A percentile compares a stretch with the other conserved stretches of the same genome.
Evolutionary conservation across 2,797 vertebrate genomes (phyloP).

Genomic region (Echeneis naucrates): DNA sequence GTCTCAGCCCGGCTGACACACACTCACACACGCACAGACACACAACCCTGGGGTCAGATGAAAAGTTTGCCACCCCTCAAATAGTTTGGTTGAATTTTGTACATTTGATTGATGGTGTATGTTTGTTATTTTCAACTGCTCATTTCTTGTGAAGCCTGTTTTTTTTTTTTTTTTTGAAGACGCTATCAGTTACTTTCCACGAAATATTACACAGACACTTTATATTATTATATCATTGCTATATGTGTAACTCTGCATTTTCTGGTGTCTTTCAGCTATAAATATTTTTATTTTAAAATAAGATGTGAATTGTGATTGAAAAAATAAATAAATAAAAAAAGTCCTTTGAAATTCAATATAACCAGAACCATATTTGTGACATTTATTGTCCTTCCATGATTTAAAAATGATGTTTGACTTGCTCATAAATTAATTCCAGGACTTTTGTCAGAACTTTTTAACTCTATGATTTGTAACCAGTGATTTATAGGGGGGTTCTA

Average conservation of each 20-base stretch:
- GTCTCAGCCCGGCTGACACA: slow-evolving; percentile 30
- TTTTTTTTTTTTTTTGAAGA: neutral
- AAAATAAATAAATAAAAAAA: neutral
- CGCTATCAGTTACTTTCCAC: neutral
- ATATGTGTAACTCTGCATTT: neutral
- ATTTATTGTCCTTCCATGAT: neutral
- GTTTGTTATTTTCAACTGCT: neutral
- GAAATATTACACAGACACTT: too few species aligned
- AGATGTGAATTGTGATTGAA: too few species aligned
- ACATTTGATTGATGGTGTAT: neutral
- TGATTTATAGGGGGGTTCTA: neutral
- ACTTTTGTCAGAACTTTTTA: neutral
- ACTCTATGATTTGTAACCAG: neutral
- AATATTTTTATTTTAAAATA: neutral
- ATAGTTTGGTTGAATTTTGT: neutral
- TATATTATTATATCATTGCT: neutral
- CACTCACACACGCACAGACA: too few species aligned
- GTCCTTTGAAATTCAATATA: neutral
- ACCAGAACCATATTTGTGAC: neutral
- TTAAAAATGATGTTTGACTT: neutral
- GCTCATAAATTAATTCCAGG: neutral
- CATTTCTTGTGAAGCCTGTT: neutral
- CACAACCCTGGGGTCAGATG: slow-evolving; percentile 40
- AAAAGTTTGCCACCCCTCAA: slow-evolving; percentile 12
- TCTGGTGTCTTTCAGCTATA: neutral